Percentiles rank a stretch among this genome's conserved stretches.
These are phyloP conservation scores for Takifugu ocellatus DNA, from an alignment of 2,797 vertebrate genomes.

Conservation along the genomic window DNA sequence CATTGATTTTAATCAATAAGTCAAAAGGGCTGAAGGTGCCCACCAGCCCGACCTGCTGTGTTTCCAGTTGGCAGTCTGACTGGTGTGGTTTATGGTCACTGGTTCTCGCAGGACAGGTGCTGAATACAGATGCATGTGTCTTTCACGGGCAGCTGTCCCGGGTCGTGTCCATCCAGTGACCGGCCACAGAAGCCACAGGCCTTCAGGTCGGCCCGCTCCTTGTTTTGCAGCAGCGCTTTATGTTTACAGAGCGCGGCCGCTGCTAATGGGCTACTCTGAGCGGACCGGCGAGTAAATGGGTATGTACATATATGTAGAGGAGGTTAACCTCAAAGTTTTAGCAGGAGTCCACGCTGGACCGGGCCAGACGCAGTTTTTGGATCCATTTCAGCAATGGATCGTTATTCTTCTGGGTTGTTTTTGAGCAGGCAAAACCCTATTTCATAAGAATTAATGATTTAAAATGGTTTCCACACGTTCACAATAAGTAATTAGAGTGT, in stretches of 20 bases:
- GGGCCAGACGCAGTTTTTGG: no score
- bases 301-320: conserved; percentile 15
- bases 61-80: conserved; percentile 28
- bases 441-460: conserved; percentile 30
- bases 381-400: no score
- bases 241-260: conserved; percentile 57
- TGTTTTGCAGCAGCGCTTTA: conserved; percentile 51
- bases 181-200: conserved; percentile 64
- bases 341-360: no score
- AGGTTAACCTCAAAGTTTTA: not conserved
- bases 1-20: not conserved
- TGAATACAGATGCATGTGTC: conserved; percentile 48
- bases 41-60: conserved; percentile 16
- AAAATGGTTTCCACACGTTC: conserved; percentile 31
- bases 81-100: conserved; percentile 50
- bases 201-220: conserved; percentile 43
- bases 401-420: not conserved
- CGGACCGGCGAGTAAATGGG: conserved; percentile 21
- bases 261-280: conserved; percentile 39
- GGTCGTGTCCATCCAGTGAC: conserved; percentile 55
- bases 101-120: conserved; percentile 58
- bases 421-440: not conserved
- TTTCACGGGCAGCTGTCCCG: conserved; percentile 57
- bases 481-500: conserved; percentile 34
- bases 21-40: not conserved